Conservation (phyloP, 1,140 invertebrate species). For the Drosophila bifasciata region DNA sequence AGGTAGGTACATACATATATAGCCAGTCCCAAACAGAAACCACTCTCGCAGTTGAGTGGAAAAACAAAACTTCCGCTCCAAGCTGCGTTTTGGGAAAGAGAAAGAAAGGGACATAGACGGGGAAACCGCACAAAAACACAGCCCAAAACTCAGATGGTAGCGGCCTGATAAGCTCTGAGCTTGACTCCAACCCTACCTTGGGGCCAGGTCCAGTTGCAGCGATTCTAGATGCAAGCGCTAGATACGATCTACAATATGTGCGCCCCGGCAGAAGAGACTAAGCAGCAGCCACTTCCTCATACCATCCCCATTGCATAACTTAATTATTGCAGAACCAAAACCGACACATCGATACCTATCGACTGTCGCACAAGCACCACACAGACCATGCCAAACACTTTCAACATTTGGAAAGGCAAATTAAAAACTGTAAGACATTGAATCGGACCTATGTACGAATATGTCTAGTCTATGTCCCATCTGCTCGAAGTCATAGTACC, state of each 20-base stretch:
- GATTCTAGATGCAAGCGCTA: slow-evolving; percentile 50
- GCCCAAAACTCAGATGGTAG: slow-evolving; percentile 30
- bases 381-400: neutral
- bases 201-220: slow-evolving; percentile 5
- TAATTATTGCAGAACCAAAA: slow-evolving; percentile 60
- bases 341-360: slow-evolving; percentile 30
- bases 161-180: slow-evolving; percentile 23
- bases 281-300: too few species aligned
- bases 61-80: slow-evolving; percentile 29
- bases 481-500: too few species aligned
- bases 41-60: slow-evolving; percentile 18
- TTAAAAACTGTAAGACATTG: too few species aligned
- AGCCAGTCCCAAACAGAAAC: neutral
- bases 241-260: slow-evolving; percentile 30
- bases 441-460: too few species aligned
- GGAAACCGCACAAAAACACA: slow-evolving; percentile 10
- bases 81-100: neutral
- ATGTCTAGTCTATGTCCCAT: too few species aligned
- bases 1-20: too few species aligned
- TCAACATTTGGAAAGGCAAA: slow-evolving; percentile 37
- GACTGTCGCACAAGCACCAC: slow-evolving; percentile 34
- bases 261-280: slow-evolving; percentile 34
- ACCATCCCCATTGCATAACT: slow-evolving; percentile 46
- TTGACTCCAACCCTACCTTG: slow-evolving; percentile 4
- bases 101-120: slow-evolving; percentile 1